Evolutionary conservation across 2,888 invertebrate genomes (phyloP), one percentile per base, ranked within the genome.

Genomic region (Cheilosia soror): DNA sequence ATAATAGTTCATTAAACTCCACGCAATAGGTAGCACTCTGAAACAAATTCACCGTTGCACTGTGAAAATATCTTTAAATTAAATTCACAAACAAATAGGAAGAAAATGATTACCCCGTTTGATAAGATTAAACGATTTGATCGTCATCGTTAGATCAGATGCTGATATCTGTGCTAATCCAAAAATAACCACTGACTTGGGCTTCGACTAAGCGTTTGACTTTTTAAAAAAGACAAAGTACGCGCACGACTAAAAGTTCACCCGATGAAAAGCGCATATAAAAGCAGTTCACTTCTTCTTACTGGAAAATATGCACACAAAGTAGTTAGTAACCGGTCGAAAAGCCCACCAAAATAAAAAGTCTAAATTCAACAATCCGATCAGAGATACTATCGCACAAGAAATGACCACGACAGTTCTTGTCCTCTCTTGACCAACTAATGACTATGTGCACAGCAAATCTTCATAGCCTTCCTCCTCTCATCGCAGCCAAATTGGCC

Each of bases 121-220:
- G 33, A 88, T 87, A 55, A 89, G 60, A 20, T 85, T 75, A 73
- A 89, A 89, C 15, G 89, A 89, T 57, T 87, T 89, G 51, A 87
- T 72, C 9, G 88, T 86, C 89, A 89, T 88, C 51, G 20, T 68
- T 29, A 53, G 37, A 11, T 33, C 57, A 42, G 20, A 9, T 11
- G 25, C 47, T 55, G 63, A 4, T 47, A 25, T 60, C 31, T 25
- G 11, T 53, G 27, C 3, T 33, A 11, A 27, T 68, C 47, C 42
- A 66, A 15, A 13, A 47, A 31, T 44, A 37, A 37, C 6, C 25
- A 11, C 49, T n/a, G 15, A 42, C 11, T 27, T 27, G 11, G 37
- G 20, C 15, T 33, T 37, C 25, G 13, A 5, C 15, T 37, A 37
- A 37, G 37, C 37, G 37, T 11, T 37, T 37, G 11, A 37, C 37